phyloP scores from a whole-genome alignment of 2,113 vertebrate species.

The Plotosus lineatus region DNA sequence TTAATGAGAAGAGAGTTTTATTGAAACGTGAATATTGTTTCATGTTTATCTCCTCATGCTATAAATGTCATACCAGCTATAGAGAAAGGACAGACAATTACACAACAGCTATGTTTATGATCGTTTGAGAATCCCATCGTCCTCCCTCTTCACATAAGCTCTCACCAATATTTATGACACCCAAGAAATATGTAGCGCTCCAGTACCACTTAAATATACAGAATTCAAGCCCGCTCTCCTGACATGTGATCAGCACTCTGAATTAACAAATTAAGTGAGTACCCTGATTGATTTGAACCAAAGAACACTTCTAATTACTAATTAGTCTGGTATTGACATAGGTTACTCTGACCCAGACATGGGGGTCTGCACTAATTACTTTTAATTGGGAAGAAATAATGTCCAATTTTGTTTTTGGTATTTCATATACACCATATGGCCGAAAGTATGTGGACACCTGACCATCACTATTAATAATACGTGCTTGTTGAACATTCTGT shows the following conservation, averaged over 20 bases:
- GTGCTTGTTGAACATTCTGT: not conserved
- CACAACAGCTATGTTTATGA: not conserved
- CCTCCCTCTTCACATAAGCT: conserved; percentile 2
- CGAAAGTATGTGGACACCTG: not conserved
- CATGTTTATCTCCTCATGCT: conserved; percentile 9
- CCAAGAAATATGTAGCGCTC: not conserved
- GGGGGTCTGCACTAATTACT: not conserved
- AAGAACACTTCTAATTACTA: not conserved
- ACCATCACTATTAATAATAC: not conserved
- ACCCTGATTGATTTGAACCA: conserved; percentile 25
- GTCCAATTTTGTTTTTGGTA: not conserved
- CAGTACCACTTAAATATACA: conserved; percentile 11
- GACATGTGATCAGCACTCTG: conserved; percentile 16
- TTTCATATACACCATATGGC: not conserved
- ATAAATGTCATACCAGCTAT: conserved; percentile 34
- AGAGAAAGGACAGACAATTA: conserved; percentile 29
- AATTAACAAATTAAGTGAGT: conserved; percentile 22
- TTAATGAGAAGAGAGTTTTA: conserved; percentile 11
- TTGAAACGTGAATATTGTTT: not conserved
- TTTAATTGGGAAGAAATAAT: not conserved
- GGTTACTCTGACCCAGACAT: not conserved
- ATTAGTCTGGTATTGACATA: not conserved
- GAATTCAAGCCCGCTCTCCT: conserved; percentile 5
- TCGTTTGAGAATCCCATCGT: not conserved
- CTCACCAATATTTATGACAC: conserved; percentile 9